Evolutionary conservation across 2,797 vertebrate genomes (phyloP), one percentile per base, ranked within the genome.

Genomic region (Ctenopoma kingsleyae): DNA sequence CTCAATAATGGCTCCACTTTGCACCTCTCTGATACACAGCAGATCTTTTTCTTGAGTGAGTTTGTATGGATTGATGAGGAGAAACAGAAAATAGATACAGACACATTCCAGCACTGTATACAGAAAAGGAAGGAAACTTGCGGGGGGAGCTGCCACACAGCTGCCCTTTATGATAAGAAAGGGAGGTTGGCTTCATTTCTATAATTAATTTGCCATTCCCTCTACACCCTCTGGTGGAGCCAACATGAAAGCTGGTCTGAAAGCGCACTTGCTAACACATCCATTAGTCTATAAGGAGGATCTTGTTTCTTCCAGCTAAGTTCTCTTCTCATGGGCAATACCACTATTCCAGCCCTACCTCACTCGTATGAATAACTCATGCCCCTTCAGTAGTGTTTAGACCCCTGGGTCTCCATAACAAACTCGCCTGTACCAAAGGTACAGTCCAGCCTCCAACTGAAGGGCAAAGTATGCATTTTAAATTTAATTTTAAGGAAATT

Each of bases 161-260:
- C 91, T 91, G 89, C 87, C 89, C 90, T 77, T 76, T 69, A 72
- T 78, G 91, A 93, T 93, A 90, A 92, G 90, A 87, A 83, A 83
- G 83, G 71, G 84, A 87, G 89, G 85, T 81, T 88, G 85, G 83
- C 87, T 93, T 92, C 83, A 88, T 91, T 93, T 89, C 89, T 90
- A 86, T 91, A 93, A 94, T 94, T 92, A 92, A 93, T 93, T 94
- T 93, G 87, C 87, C 90, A 82, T 93, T 90, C 88, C 83, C 81
- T 92, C 84, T 89, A 71, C 88, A 89, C 85, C 92, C 93, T 88
- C 87, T 90, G 89, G 92, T 94, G 81, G 86, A 92, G 89, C 90
- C 89, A 92, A 94, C 91, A 93, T 93, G 91, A 94, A 93, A 92
- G 92, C 89, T 87, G 86, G 86, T 91, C 89, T 89, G 85, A 90